A percentile compares a stretch with the other conserved stretches of the same genome.
phyloP scores from a whole-genome alignment of 2,888 invertebrate species.

The Pelosia muscerda region DNA sequence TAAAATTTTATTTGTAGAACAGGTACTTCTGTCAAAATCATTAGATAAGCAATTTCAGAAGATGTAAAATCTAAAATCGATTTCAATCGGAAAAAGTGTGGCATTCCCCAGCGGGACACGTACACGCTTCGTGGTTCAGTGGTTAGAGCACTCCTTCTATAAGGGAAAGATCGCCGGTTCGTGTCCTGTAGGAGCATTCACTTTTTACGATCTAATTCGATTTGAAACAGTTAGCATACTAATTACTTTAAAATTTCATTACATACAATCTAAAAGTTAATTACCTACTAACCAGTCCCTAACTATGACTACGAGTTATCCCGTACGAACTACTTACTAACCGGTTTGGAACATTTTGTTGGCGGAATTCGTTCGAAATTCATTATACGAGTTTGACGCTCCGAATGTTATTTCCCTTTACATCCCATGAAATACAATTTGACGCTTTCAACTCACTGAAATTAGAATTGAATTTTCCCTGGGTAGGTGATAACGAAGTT shows the following conservation, averaged over 20 bases:
- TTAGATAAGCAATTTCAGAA: no score
- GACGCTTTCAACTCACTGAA: background rate
- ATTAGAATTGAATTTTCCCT: slow-evolving; percentile 9
- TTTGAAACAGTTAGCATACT: no score
- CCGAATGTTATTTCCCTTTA: background rate
- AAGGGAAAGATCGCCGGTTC: no score
- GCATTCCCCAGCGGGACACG: no score
- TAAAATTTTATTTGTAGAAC: no score
- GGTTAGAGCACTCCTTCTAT: no score
- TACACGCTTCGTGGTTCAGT: no score
- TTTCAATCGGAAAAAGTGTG: no score
- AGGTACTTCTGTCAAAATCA: no score
- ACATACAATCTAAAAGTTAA: background rate
- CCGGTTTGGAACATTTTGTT: background rate
- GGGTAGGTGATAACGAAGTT: slow-evolving; percentile 8
- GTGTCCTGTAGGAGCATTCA: no score
- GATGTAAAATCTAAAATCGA: background rate
- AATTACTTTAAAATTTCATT: no score
- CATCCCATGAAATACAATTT: slow-evolving; percentile 7
- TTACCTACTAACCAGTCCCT: background rate
- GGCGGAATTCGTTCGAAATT: slow-evolving; percentile 15
- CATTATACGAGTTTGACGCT: slow-evolving; percentile 2
- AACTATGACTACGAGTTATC: slow-evolving; percentile 6
- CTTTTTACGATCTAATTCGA: no score
- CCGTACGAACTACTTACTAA: background rate